These are phyloP conservation scores for Phylloscopus trochiloides DNA, from an alignment of 2,113 vertebrate genomes.

Conservation along the genomic window DNA sequence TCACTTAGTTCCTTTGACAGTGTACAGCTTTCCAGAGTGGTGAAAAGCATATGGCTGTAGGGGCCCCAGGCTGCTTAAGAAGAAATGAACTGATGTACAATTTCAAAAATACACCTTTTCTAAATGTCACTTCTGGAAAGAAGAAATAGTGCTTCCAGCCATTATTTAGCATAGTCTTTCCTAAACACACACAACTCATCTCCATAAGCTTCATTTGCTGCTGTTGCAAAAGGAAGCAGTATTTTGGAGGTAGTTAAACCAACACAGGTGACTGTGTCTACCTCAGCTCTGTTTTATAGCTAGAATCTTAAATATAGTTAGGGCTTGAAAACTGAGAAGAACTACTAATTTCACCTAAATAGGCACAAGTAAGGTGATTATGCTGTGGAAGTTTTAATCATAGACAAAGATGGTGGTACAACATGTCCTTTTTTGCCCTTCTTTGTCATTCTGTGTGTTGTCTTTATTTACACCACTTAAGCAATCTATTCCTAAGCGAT, in stretches of 20 bases:
- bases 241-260: neutral
- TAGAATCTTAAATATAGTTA: neutral
- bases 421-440: fast-evolving
- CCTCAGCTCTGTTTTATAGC: neutral
- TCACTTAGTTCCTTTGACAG: neutral
- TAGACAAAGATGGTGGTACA: neutral
- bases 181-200: neutral
- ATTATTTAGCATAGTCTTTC: neutral
- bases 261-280: neutral
- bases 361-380: neutral
- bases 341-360: neutral
- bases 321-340: neutral
- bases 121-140: neutral
- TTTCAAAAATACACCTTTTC: neutral
- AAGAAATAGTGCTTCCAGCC: neutral
- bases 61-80: neutral
- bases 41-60: neutral
- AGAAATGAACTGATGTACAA: neutral
- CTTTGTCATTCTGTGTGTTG: neutral
- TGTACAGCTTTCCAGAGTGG: neutral
- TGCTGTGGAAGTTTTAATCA: neutral
- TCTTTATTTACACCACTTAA: neutral
- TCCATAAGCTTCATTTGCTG: neutral
- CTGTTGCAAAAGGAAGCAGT: neutral
- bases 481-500: neutral